Conservation (phyloP, 2,113 vertebrate genomes). For the Tylochromis polylepis region DNA sequence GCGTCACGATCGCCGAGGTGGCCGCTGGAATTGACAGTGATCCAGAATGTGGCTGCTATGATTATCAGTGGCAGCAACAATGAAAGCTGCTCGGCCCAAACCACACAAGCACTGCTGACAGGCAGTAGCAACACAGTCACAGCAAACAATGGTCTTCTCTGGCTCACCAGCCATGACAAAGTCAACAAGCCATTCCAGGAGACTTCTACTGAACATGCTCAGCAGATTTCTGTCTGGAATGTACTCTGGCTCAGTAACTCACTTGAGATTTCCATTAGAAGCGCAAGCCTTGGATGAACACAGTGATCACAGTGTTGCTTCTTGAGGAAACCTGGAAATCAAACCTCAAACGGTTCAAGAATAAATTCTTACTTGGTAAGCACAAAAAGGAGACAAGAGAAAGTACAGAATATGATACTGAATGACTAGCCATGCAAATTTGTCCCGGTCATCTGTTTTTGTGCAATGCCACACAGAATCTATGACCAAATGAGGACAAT, state of each 20-base stretch:
- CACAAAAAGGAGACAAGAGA: neutral
- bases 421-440: neutral
- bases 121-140: slow-evolving; percentile 50
- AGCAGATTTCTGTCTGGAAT: slow-evolving; percentile 49
- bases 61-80: slow-evolving; percentile 47
- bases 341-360: neutral
- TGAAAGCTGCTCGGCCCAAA: slow-evolving; percentile 15
- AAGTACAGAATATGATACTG: neutral
- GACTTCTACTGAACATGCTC: slow-evolving; percentile 22
- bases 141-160: slow-evolving; percentile 51
- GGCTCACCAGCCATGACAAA: slow-evolving; percentile 33
- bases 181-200: slow-evolving; percentile 45
- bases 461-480: neutral
- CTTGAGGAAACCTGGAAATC: neutral
- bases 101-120: slow-evolving; percentile 35
- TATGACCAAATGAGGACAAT: neutral
- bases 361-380: neutral
- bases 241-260: neutral
- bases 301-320: neutral
- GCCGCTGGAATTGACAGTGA: slow-evolving; percentile 42
- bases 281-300: neutral
- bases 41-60: slow-evolving; percentile 45
- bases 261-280: neutral
- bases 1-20: slow-evolving; percentile 6
- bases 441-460: rapidly evolving